Percentiles rank a stretch among this genome's conserved stretches.
Conservation (phyloP, 2,113 vertebrate species). For the Micronycteris hirsuta region DNA sequence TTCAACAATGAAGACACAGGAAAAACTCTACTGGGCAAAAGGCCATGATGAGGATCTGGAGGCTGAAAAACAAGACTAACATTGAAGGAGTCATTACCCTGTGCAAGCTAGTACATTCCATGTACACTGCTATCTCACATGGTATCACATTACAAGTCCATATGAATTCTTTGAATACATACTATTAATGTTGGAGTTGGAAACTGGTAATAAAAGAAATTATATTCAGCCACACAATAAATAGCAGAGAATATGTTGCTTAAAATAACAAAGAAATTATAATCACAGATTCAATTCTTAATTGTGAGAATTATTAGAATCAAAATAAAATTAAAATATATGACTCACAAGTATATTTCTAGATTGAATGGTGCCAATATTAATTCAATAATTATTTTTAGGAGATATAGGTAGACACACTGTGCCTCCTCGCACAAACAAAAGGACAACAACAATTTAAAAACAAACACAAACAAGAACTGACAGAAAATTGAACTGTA, state of each 20-base stretch:
- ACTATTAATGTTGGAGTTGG: background rate
- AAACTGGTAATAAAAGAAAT: background rate
- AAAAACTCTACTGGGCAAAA: background rate
- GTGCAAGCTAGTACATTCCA: too few relatives aligned
- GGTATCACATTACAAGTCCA: background rate
- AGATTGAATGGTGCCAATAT: background rate
- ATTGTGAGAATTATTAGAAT: background rate
- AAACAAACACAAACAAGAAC: too few relatives aligned
- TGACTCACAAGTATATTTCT: background rate
- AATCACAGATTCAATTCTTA: constrained; percentile 10
- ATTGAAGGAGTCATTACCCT: background rate
- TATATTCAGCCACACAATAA: background rate
- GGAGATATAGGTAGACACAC: too few relatives aligned
- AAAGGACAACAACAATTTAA: too few relatives aligned
- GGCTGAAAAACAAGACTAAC: background rate
- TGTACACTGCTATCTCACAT: background rate
- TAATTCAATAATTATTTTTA: background rate
- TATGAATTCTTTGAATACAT: background rate
- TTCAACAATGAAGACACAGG: background rate
- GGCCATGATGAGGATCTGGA: background rate
- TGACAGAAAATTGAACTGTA: too few relatives aligned
- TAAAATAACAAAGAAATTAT: background rate
- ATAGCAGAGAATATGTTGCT: background rate
- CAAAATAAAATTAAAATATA: background rate
- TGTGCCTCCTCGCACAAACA: too few relatives aligned